Percentiles rank a stretch among this genome's conserved stretches.
Evolutionary conservation across 2,888 invertebrate species (phyloP).

Genomic region (Metopia argyrocephala): DNA sequence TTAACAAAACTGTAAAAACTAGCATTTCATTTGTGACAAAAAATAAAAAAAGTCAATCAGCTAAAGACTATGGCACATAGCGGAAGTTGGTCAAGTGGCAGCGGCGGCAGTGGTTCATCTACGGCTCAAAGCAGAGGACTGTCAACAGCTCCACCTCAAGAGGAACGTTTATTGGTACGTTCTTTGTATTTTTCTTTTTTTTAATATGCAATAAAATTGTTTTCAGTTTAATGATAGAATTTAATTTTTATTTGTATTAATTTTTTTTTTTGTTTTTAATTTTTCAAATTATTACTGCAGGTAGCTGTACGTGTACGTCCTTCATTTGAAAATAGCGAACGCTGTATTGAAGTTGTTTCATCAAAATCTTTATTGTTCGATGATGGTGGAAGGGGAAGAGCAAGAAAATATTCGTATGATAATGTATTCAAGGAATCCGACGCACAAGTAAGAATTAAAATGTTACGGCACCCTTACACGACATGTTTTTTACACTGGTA

Average conservation of each 20-base stretch:
- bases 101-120: constrained; percentile 71
- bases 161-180: constrained; percentile 77
- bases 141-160: constrained; percentile 71
- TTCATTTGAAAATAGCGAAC: constrained; percentile 84
- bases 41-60: neutral
- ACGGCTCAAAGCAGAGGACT: constrained; percentile 71
- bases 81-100: constrained; percentile 76
- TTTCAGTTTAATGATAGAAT: constrained; percentile 25
- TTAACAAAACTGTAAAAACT: constrained; percentile 1
- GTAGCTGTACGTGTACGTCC: constrained; percentile 95
- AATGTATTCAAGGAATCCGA: constrained; percentile 92
- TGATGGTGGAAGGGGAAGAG: constrained; percentile 81
- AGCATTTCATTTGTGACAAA: neutral
- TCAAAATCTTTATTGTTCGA: constrained; percentile 77
- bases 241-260: neutral
- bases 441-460: constrained; percentile 83
- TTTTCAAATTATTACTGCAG: constrained; percentile 72
- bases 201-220: constrained; percentile 6
- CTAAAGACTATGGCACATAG: constrained; percentile 63
- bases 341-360: constrained; percentile 78
- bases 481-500: no score
- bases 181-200: neutral
- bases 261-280: neutral
- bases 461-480: no score
- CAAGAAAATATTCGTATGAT: constrained; percentile 94